Evolutionary conservation across 2,888 invertebrate genomes (phyloP), one percentile per base, ranked within the genome.

Genomic region (Pachydiplax longipennis): DNA sequence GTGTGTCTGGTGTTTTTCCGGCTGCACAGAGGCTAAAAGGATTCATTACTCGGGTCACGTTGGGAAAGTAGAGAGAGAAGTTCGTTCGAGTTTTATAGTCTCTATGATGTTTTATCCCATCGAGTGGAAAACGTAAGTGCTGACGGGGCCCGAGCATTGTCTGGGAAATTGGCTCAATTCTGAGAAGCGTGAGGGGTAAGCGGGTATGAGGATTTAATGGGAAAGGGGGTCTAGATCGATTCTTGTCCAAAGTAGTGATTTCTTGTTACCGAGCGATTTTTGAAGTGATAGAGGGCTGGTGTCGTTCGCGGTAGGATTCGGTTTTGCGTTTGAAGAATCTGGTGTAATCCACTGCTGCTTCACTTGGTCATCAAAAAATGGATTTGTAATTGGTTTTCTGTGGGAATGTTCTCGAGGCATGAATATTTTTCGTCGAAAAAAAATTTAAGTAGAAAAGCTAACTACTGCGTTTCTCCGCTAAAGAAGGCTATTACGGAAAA

Each of bases 81-180:
- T 61, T 37, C 25, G 44, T 22, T n/a, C 58, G 83, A 83, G 83
- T 83, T 87, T 61, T 65, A 87, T 37, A 61, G 37, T 35, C 61
- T 61, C 83, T 83, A 25, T 83, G 53, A 83, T 58, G 87, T 61
- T 61, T 61, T 87, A 87, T 87, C 87, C 87, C 87, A 61, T 87
- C 87, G 87, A 87, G 87, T 87, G 87, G 87, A 87, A 87, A 61
- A 58, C 83, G 35, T 83, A 61, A 83, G 83, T 87, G 87, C 87
- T 40, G 61, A 87, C 61, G 53, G 83, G 53, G 83, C 31, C 83
- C 53, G 87, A 48, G 61, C 65, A 87, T 87, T 87, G 87, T 87
- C 87, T 58, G 83, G 31, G 87, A 65, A 61, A 87, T 87, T 87
- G 87, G 87, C 87, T 87, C 87, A 87, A 37, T 87, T 87, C 61